These are phyloP conservation scores for Lithophane leautieri DNA, from an alignment of 2,888 invertebrate species.

Conservation along the genomic window DNA sequence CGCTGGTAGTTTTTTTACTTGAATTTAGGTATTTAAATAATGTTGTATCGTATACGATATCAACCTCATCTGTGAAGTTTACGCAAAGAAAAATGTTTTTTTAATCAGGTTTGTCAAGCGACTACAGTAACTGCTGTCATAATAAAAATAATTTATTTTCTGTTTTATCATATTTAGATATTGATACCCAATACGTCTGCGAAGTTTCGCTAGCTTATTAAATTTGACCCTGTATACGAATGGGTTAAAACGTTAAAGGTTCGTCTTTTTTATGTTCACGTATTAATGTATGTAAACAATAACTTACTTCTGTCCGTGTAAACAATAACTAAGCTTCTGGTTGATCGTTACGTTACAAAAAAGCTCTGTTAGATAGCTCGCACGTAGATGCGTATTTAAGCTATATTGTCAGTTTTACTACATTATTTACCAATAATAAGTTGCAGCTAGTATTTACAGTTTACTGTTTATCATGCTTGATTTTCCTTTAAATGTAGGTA, in stretches of 20 bases:
- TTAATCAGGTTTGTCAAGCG: too few species aligned
- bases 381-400: background rate
- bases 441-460: background rate
- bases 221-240: background rate
- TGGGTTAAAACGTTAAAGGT: background rate
- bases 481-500: background rate
- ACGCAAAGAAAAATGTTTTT: too few species aligned
- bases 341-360: slow-evolving; percentile 15
- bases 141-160: too few species aligned
- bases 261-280: background rate
- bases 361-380: background rate
- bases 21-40: too few species aligned
- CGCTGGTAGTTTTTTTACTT: too few species aligned
- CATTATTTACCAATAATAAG: background rate
- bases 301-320: background rate
- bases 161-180: too few species aligned
- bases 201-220: too few species aligned
- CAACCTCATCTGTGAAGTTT: too few species aligned
- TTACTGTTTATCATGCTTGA: background rate
- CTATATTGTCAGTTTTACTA: slow-evolving; percentile 1
- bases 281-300: background rate
- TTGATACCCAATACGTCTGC: too few species aligned
- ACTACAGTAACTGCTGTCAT: too few species aligned
- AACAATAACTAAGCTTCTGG: slow-evolving; percentile 2
- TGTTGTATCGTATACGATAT: too few species aligned